These are phyloP conservation scores for Spodoptera exigua DNA, from an alignment of 2,888 invertebrate genomes.

Conservation along the genomic window DNA sequence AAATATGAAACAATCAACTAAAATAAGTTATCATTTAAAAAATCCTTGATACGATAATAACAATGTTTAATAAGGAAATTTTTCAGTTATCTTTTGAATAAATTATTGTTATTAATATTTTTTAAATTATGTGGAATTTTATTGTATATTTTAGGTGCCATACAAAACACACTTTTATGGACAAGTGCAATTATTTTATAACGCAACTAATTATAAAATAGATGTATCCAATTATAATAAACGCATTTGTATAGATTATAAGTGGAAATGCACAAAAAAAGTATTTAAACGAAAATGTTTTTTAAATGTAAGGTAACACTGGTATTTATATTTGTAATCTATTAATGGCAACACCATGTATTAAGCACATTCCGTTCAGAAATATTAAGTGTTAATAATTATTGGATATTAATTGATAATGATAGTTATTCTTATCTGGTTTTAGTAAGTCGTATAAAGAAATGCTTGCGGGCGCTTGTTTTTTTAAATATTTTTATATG, in stretches of 20 bases:
- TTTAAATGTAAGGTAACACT: conserved; percentile 75
- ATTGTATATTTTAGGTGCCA: no score
- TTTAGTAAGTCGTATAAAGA: conserved; percentile 58
- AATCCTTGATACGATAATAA: no score
- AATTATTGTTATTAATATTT: no score
- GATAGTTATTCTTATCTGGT: conserved; percentile 70
- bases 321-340: conserved; percentile 73
- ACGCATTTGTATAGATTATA: conserved; percentile 74
- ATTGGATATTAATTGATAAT: conserved; percentile 65
- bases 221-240: conserved; percentile 71
- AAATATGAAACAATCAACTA: no score
- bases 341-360: conserved; percentile 78
- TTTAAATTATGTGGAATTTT: no score
- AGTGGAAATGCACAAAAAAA: conserved; percentile 84
- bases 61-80: no score
- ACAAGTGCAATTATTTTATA: no score
- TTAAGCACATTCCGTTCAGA: conserved; percentile 87
- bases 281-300: conserved; percentile 76
- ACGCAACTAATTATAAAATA: no score
- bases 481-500: conserved; percentile 47
- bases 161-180: no score
- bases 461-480: conserved; percentile 59
- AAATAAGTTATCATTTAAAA: no score
- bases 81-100: no score
- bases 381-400: conserved; percentile 73